A percentile compares a stretch with the other conserved stretches of the same genome.
Conservation (phyloP, 2,113 vertebrate genomes). For the Indri indri region DNA sequence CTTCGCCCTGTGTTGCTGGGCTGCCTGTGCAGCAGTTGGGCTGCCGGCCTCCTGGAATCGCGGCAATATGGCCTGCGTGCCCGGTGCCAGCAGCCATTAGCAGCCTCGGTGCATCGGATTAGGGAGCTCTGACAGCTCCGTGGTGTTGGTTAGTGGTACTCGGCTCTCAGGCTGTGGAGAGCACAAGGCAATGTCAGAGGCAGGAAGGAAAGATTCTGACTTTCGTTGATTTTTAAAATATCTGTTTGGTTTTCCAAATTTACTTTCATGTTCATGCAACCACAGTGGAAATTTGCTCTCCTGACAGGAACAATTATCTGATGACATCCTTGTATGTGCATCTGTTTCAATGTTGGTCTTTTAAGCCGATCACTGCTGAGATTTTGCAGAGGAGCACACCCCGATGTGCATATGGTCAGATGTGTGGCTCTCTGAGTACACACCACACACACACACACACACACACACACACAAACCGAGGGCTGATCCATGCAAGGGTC, state of each 20-base stretch:
- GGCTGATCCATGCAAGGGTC: background rate
- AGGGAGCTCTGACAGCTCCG: background rate
- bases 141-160: background rate
- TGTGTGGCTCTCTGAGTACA: background rate
- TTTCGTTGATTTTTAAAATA: background rate
- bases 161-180: background rate
- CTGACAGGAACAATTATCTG: background rate
- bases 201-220: background rate
- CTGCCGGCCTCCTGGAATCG: background rate
- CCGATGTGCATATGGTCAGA: background rate
- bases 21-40: background rate
- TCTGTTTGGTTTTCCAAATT: background rate
- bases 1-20: constrained; percentile 38
- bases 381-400: background rate
- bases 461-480: background rate
- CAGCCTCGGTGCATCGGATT: background rate
- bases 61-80: background rate
- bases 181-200: background rate
- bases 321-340: background rate
- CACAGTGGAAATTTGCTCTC: background rate
- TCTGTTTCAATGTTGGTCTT: background rate
- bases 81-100: constrained; percentile 37
- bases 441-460: no score
- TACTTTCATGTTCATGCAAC: background rate
- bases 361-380: background rate